Percentiles rank a stretch among this genome's conserved stretches.
These are phyloP conservation scores for Fundulus diaphanus DNA, from an alignment of 2,797 vertebrate species.

Conservation along the genomic window DNA sequence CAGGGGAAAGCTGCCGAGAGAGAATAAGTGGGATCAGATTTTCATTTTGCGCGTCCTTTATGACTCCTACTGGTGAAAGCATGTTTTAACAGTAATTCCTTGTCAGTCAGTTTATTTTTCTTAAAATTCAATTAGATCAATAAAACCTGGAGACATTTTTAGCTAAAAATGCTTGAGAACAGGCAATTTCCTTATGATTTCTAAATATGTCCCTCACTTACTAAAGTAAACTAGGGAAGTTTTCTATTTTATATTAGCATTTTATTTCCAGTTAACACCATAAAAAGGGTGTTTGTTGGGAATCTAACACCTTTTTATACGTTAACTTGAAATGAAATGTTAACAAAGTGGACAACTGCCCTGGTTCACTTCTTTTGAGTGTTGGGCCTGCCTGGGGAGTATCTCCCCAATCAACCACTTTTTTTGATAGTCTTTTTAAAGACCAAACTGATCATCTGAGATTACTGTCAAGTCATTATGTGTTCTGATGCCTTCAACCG, in stretches of 20 bases:
- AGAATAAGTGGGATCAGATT: not conserved
- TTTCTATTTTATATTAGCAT: no score
- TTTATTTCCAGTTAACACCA: no score
- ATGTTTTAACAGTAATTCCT: not conserved
- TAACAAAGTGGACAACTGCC: no score
- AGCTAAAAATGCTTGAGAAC: not conserved
- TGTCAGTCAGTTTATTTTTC: not conserved
- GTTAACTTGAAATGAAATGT: no score
- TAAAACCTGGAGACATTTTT: not conserved
- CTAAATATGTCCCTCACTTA: not conserved
- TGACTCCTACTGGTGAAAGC: not conserved
- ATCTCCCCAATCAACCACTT: not conserved
- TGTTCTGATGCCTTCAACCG: not conserved
- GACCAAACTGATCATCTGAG: conserved; percentile 7
- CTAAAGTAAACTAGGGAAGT: no score
- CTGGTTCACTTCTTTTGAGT: no score
- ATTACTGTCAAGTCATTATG: not conserved
- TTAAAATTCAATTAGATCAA: not conserved
- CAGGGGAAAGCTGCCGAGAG: conserved; percentile 16
- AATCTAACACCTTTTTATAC: no score
- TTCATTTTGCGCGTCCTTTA: not conserved
- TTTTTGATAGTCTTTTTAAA: conserved; percentile 15
- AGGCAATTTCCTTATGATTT: not conserved
- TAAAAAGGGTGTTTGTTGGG: no score
- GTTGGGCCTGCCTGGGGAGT: not conserved